Evolutionary conservation across 2,113 vertebrate species (phyloP).

Genomic region (Campylomormyrus tamandua): DNA sequence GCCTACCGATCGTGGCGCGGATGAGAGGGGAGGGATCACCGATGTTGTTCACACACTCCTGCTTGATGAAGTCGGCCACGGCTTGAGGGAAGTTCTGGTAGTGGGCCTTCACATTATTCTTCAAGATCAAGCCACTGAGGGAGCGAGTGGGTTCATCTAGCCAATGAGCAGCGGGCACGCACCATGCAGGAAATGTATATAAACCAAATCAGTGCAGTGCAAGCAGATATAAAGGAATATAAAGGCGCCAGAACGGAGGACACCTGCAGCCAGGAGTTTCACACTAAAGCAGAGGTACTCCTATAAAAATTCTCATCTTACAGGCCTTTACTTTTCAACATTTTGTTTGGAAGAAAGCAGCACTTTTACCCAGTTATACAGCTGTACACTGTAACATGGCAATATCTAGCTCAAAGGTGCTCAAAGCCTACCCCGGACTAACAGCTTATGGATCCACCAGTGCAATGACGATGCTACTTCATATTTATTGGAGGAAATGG

Average conservation of each 20-base stretch:
- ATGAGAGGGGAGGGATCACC: slow-evolving; percentile 88
- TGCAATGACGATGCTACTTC: background rate
- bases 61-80: slow-evolving; percentile 90
- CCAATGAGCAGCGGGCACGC: background rate
- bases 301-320: background rate
- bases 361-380: background rate
- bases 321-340: background rate
- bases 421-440: background rate
- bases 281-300: background rate
- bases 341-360: background rate
- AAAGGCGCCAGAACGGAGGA: background rate
- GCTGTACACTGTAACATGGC: background rate
- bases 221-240: background rate
- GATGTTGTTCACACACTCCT: slow-evolving; percentile 90
- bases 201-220: background rate
- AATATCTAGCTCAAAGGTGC: background rate
- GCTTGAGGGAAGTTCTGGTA: slow-evolving; percentile 87
- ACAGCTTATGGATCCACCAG: background rate
- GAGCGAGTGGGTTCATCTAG: slow-evolving; percentile 88
- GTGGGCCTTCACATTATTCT: slow-evolving; percentile 93
- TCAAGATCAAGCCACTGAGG: slow-evolving; percentile 87
- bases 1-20: slow-evolving; percentile 84
- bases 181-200: background rate
- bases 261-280: background rate
- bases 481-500: background rate